Evolutionary conservation across 2,888 invertebrate genomes (phyloP).

Genomic region (Hirtodrosophila alboralis): DNA sequence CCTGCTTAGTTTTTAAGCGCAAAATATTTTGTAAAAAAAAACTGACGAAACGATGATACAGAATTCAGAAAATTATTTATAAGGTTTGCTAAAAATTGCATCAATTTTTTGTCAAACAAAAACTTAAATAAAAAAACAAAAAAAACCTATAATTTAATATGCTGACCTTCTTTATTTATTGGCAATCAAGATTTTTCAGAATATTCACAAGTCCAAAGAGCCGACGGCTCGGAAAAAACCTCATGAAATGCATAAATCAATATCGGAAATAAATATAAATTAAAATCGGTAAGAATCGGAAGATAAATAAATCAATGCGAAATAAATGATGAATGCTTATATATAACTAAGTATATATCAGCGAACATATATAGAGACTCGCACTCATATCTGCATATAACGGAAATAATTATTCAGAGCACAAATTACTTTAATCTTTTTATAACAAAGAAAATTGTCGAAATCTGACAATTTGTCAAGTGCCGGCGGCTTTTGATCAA

Average conservation of each 20-base stretch:
- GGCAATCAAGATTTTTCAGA: constrained; percentile 14
- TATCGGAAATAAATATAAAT: constrained; percentile 49
- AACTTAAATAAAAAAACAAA: constrained; percentile 38
- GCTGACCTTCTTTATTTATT: constrained; percentile 22
- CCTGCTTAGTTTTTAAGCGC: constrained; percentile 40
- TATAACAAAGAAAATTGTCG: constrained; percentile 28
- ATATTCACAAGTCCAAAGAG: neutral
- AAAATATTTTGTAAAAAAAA: constrained; percentile 49
- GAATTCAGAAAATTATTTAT: constrained; percentile 22
- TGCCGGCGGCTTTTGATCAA: constrained; percentile 54
- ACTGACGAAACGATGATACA: constrained; percentile 23
- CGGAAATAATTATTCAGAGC: constrained; percentile 18
- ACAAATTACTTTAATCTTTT: constrained; percentile 21
- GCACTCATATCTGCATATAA: constrained; percentile 9
- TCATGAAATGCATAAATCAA: constrained; percentile 11
- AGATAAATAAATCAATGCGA: constrained; percentile 25
- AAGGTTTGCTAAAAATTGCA: constrained; percentile 75
- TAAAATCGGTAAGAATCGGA: constrained; percentile 36
- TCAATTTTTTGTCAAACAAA: constrained; percentile 78
- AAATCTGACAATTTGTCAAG: constrained; percentile 22
- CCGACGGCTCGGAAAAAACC: neutral
- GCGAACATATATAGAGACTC: too few species aligned
- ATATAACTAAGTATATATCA: constrained; percentile 1
- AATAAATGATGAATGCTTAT: too few species aligned
- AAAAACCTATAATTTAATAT: constrained; percentile 17